Percentiles rank a stretch among this genome's conserved stretches.
Evolutionary conservation across 2,888 invertebrate genomes (phyloP).

Genomic region (Chrysodeixis includens): DNA sequence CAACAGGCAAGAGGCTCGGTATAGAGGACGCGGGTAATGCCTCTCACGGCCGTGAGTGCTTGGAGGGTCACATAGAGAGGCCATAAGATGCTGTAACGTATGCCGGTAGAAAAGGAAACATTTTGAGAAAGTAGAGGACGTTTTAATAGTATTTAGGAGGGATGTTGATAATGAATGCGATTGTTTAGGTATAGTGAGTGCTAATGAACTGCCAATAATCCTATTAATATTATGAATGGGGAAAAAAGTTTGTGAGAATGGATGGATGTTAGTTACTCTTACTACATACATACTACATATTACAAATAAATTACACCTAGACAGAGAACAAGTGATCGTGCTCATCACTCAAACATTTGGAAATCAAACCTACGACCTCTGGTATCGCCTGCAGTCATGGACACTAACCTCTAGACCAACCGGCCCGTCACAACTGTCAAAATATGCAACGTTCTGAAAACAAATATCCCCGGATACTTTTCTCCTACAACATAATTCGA

Average conservation of each 20-base stretch:
- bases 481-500: slow-evolving; percentile 48
- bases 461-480: slow-evolving; percentile 19
- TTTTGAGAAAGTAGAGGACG: neutral
- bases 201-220: too few species aligned
- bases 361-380: too few species aligned
- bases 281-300: too few species aligned
- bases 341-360: too few species aligned
- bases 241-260: too few species aligned
- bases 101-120: slow-evolving; percentile 9
- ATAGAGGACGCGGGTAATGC: slow-evolving; percentile 55
- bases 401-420: too few species aligned
- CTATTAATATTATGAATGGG: too few species aligned
- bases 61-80: slow-evolving; percentile 41
- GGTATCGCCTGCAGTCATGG: too few species aligned
- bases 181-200: neutral
- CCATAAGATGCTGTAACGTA: slow-evolving; percentile 42
- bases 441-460: neutral
- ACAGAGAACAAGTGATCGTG: too few species aligned
- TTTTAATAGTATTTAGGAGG: neutral
- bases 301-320: too few species aligned
- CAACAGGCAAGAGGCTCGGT: too few species aligned
- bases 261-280: too few species aligned
- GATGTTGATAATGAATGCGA: neutral
- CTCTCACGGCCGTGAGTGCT: slow-evolving; percentile 58
- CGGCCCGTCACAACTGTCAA: neutral